A percentile compares a stretch with the other conserved stretches of the same genome.
Conservation (phyloP, 2,113 vertebrate genomes). For the Xenopus laevis region DNA sequence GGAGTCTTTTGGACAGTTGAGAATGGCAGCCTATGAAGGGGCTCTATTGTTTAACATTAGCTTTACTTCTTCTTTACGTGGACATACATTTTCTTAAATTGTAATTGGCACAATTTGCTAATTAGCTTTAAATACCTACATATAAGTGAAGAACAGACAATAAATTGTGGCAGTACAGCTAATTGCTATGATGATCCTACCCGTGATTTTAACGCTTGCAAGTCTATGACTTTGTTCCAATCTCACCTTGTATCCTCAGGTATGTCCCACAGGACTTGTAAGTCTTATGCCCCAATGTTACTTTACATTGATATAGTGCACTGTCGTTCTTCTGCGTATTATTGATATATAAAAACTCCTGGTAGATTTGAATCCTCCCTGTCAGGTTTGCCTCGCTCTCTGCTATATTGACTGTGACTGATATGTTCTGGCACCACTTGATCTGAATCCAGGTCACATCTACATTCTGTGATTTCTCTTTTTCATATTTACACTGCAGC, state of each 20-base stretch:
- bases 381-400: accelerated
- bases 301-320: constrained; percentile 50
- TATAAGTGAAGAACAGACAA: no score
- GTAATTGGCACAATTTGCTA: no score
- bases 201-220: no score
- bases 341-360: neutral
- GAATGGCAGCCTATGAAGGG: no score
- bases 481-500: constrained; percentile 43
- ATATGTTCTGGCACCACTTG: neutral
- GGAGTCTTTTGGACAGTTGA: no score
- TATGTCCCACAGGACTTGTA: constrained; percentile 57
- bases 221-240: no score
- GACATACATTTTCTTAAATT: no score
- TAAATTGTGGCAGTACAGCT: no score
- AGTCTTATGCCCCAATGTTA: accelerated
- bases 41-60: no score
- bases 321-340: constrained; percentile 11
- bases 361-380: accelerated
- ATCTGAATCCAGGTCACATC: constrained; percentile 38
- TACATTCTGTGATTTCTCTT: accelerated
- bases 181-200: no score
- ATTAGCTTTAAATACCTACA: no score
- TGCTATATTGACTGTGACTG: accelerated
- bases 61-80: no score
- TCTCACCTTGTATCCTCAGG: constrained; percentile 47